Conservation (phyloP, 2,113 vertebrate species). For the Microcebus tavaratra region DNA sequence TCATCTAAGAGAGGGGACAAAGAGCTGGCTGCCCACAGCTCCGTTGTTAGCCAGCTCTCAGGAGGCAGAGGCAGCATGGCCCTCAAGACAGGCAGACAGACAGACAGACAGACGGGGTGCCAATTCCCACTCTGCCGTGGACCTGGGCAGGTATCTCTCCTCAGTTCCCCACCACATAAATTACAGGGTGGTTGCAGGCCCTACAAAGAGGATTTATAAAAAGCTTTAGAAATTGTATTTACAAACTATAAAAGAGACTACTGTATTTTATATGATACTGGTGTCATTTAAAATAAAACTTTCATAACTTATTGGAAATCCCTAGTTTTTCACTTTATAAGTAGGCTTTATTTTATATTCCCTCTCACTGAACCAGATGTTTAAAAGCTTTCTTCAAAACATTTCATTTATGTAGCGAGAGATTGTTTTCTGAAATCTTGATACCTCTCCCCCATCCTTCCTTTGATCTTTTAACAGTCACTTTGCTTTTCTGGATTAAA, state of each 20-base stretch:
- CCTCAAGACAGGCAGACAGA: neutral
- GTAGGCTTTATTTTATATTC: neutral
- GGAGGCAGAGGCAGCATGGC: neutral
- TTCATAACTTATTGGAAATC: neutral
- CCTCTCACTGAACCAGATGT: neutral
- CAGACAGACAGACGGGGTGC: neutral
- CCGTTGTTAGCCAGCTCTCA: neutral
- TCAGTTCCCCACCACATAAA: neutral
- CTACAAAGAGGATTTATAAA: neutral
- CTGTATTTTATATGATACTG: neutral
- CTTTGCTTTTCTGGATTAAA: neutral
- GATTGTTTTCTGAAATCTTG: neutral
- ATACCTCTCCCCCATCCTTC: neutral
- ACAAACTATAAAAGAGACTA: neutral
- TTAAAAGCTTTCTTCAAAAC: neutral
- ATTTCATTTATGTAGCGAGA: neutral
- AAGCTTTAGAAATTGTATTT: neutral
- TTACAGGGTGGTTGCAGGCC: neutral
- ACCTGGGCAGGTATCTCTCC: neutral
- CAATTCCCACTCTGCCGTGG: neutral
- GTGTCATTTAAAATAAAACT: neutral
- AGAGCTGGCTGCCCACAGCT: neutral
- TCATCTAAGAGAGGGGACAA: neutral
- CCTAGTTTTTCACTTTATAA: neutral
- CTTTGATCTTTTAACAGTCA: neutral